A percentile compares a stretch with the other conserved stretches of the same genome.
Evolutionary conservation across 53 echinoderm and acorn worm genomes (phyloP).

Genomic region (Hippasteria phrygiana): DNA sequence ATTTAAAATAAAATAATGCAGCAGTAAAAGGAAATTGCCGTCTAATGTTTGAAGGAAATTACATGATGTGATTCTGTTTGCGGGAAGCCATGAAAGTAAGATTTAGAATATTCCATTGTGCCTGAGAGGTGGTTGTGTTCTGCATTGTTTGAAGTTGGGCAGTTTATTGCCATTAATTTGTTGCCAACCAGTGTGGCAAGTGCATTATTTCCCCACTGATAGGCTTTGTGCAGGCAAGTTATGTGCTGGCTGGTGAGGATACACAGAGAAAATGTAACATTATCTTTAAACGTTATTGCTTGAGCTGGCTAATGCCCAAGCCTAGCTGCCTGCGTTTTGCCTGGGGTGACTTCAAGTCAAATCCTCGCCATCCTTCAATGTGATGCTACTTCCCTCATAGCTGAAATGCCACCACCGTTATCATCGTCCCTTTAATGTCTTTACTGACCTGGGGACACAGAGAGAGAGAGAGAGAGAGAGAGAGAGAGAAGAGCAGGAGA

Average conservation of each 20-base stretch:
- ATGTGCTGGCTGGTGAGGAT: background rate
- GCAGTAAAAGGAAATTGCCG: background rate
- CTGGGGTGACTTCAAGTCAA: slow-evolving; percentile 16
- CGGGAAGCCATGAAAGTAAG: slow-evolving; percentile 18
- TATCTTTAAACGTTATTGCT: slow-evolving; percentile 20
- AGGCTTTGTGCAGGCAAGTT: background rate
- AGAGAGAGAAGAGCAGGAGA: too few species aligned
- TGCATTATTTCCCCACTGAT: background rate
- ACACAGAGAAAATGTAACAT: slow-evolving; percentile 2
- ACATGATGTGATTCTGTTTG: slow-evolving; percentile 50
- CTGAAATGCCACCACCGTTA: background rate
- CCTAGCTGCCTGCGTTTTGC: background rate
- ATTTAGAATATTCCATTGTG: slow-evolving; percentile 33
- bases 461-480: too few species aligned
- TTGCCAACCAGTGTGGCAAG: background rate
- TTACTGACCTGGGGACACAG: background rate
- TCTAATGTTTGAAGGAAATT: background rate
- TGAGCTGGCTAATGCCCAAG: slow-evolving; percentile 42
- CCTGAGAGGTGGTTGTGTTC: slow-evolving; percentile 15
- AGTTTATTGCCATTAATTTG: slow-evolving; percentile 37
- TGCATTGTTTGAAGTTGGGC: background rate
- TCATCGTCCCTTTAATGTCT: slow-evolving; percentile 10
- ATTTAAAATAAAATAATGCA: background rate
- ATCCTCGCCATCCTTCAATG: slow-evolving; percentile 6
- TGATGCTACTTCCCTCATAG: background rate